Percentiles rank a stretch among this genome's conserved stretches.
Evolutionary conservation across 2,797 vertebrate species (phyloP).

Genomic region (Macropus fuliginosus): DNA sequence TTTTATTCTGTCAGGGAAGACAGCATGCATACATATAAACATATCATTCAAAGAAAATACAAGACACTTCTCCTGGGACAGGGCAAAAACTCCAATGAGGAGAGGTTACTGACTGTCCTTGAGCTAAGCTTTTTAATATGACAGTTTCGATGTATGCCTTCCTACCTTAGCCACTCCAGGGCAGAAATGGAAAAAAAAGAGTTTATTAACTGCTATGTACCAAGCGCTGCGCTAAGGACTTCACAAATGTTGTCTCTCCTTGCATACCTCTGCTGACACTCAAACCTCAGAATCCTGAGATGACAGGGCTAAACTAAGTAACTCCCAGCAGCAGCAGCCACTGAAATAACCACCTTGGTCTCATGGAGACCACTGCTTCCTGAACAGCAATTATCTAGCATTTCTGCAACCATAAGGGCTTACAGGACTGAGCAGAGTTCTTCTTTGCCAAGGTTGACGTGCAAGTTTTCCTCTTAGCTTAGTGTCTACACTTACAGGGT

Average conservation of each 20-base stretch:
- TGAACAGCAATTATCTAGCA: not conserved
- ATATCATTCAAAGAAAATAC: not conserved
- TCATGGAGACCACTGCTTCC: not conserved
- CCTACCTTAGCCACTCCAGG: not conserved
- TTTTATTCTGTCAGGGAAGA: not conserved
- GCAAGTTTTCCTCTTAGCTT: not conserved
- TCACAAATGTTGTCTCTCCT: not conserved
- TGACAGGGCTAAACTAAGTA: not conserved
- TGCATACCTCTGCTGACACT: not conserved
- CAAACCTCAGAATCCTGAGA: not conserved
- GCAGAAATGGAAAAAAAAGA: not conserved
- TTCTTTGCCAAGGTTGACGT: not conserved
- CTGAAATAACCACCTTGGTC: not conserved
- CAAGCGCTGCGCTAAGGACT: not conserved
- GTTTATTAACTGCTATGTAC: not conserved
- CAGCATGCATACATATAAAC: not conserved
- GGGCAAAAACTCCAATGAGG: not conserved
- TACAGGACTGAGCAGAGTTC: not conserved
- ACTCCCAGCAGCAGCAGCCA: not conserved
- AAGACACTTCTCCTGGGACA: not conserved
- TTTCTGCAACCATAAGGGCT: not conserved
- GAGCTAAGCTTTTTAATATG: not conserved
- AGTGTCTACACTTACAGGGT: not conserved
- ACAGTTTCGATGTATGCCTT: not conserved
- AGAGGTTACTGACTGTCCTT: not conserved